Evolutionary conservation across 2,113 vertebrate species (phyloP).

Genomic region (Mirza zaza): DNA sequence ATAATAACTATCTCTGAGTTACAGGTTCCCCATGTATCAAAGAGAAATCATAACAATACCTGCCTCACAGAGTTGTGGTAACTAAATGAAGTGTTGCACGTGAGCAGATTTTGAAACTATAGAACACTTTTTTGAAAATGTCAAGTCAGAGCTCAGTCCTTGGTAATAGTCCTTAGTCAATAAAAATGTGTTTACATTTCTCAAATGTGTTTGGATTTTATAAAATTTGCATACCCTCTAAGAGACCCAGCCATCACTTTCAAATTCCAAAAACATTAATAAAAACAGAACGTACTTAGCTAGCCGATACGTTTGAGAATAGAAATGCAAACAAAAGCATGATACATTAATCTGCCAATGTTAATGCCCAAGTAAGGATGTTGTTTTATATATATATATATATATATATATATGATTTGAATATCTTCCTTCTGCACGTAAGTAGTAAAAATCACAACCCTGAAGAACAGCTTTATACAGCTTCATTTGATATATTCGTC

Average conservation of each 20-base stretch:
- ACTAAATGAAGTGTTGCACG: constrained; percentile 4
- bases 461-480: background rate
- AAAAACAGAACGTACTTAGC: constrained; percentile 48
- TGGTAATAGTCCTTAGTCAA: constrained; percentile 35
- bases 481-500: background rate
- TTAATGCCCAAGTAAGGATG: background rate
- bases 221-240: constrained; percentile 57
- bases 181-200: constrained; percentile 53
- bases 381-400: background rate
- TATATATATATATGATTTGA: background rate
- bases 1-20: background rate
- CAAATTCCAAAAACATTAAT: constrained; percentile 43
- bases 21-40: background rate
- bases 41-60: background rate
- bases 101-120: constrained; percentile 34
- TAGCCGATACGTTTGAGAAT: constrained; percentile 12
- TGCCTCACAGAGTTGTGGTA: background rate
- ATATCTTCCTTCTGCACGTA: background rate
- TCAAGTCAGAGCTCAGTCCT: constrained; percentile 17
- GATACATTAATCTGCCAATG: constrained; percentile 25
- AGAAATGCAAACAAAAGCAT: constrained; percentile 28
- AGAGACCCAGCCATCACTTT: constrained; percentile 8
- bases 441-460: background rate
- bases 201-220: constrained; percentile 62
- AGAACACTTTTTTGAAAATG: background rate